Percentiles rank a stretch among this genome's conserved stretches.
Conservation (phyloP, 2,113 vertebrate genomes). For the Corydoras maculifer region DNA sequence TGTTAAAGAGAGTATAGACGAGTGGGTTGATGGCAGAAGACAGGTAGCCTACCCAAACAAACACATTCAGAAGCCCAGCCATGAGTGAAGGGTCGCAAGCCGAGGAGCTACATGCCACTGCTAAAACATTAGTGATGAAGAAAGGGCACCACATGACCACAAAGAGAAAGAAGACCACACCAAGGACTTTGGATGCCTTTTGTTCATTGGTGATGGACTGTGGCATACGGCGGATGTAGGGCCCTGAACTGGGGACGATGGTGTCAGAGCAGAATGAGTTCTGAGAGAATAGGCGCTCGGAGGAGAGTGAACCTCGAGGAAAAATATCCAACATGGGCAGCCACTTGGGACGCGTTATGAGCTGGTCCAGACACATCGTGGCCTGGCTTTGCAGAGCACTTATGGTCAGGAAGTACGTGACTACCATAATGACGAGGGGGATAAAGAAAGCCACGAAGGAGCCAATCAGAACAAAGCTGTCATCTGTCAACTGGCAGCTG, state of each 20-base stretch:
- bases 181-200: conserved; percentile 93
- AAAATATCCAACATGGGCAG: conserved; percentile 53
- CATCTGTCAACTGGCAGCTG: conserved; percentile 81
- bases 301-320: conserved; percentile 54
- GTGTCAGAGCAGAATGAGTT: no score
- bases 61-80: conserved; percentile 79
- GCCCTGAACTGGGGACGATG: conserved; percentile 85
- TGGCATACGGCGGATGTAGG: conserved; percentile 78
- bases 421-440: conserved; percentile 89
- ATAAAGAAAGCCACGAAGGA: conserved; percentile 93
- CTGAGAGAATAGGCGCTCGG: no score
- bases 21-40: conserved; percentile 91
- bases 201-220: conserved; percentile 90
- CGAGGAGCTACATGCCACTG: conserved; percentile 75
- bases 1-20: conserved; percentile 90
- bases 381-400: conserved; percentile 85
- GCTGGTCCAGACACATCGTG: conserved; percentile 75
- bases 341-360: conserved; percentile 77
- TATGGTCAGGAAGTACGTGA: conserved; percentile 94
- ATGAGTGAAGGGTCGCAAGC: conserved; percentile 71
- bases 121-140: conserved; percentile 92
- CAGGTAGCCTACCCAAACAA: conserved; percentile 94
- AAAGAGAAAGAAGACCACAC: conserved; percentile 94
- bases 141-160: conserved; percentile 98
- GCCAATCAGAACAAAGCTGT: conserved; percentile 84